phyloP scores from a whole-genome alignment of 2,113 vertebrate genomes.

The Phaethon lepturus region DNA sequence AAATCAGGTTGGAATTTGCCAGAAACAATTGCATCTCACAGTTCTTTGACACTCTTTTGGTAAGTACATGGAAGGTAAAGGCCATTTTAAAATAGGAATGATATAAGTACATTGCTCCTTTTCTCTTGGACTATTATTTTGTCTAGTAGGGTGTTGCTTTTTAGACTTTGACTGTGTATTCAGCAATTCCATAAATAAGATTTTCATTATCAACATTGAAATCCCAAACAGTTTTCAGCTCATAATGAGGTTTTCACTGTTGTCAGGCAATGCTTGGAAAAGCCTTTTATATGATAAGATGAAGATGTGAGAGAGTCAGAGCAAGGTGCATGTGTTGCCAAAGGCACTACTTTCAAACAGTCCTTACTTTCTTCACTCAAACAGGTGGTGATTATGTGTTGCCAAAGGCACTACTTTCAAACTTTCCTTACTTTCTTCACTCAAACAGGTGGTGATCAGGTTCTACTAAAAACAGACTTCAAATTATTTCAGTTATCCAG shows the following conservation, averaged over 20 bases:
- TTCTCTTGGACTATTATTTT: constrained; percentile 36
- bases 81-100: neutral
- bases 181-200: constrained; percentile 74
- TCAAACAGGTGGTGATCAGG: constrained; percentile 22
- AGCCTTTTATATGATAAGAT: constrained; percentile 33
- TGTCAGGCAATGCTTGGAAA: constrained; percentile 19
- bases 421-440: neutral
- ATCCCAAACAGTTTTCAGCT: constrained; percentile 63
- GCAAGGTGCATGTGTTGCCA: neutral
- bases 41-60: neutral
- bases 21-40: neutral
- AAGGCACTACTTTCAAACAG: constrained; percentile 16
- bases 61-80: neutral
- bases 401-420: constrained; percentile 28
- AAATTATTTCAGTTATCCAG: neutral
- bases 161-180: neutral
- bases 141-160: constrained; percentile 42
- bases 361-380: neutral
- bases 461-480: neutral
- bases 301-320: constrained; percentile 34
- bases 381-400: constrained; percentile 19
- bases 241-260: constrained; percentile 53
- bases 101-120: neutral
- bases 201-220: constrained; percentile 65
- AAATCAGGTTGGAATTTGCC: neutral